Conservation (phyloP, 2,113 vertebrate species). For the Polyodon spathula region DNA sequence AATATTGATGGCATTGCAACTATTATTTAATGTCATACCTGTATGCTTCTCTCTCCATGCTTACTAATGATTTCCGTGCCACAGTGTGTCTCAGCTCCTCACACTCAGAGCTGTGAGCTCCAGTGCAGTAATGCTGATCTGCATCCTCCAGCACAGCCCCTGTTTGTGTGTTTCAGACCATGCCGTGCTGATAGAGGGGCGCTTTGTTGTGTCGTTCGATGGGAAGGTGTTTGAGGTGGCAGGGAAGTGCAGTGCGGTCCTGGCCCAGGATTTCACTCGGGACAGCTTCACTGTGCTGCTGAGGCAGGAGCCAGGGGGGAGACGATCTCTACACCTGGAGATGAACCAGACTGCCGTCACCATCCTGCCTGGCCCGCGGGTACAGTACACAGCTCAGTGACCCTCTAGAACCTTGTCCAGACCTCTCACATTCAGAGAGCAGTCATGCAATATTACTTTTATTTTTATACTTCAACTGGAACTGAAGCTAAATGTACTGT, state of each 20-base stretch:
- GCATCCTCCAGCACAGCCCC: too few relatives aligned
- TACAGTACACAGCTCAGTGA: conserved; percentile 21
- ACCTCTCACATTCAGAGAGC: too few relatives aligned
- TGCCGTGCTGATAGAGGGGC: conserved; percentile 60
- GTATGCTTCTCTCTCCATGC: too few relatives aligned
- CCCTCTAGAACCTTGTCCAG: conserved; percentile 22
- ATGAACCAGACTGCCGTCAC: conserved; percentile 44
- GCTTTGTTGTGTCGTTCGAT: conserved; percentile 68
- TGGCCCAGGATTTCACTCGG: conserved; percentile 54
- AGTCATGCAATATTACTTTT: too few relatives aligned
- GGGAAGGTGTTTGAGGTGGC: conserved; percentile 58
- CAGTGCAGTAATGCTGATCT: too few relatives aligned
- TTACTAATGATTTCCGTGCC: too few relatives aligned
- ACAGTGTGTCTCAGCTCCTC: neutral
- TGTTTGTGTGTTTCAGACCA: conserved; percentile 49
- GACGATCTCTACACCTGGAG: conserved; percentile 41
- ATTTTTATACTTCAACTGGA: too few relatives aligned
- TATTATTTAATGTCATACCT: too few relatives aligned
- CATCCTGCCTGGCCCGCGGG: conserved; percentile 58
- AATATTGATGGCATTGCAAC: too few relatives aligned
- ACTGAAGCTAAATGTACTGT: too few relatives aligned
- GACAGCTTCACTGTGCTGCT: conserved; percentile 53
- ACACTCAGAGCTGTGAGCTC: neutral
- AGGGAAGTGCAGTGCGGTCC: conserved; percentile 49
- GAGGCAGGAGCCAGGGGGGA: conserved; percentile 22